Evolutionary conservation across 2,113 vertebrate genomes (phyloP).

Genomic region (Phaethornis superciliosus): DNA sequence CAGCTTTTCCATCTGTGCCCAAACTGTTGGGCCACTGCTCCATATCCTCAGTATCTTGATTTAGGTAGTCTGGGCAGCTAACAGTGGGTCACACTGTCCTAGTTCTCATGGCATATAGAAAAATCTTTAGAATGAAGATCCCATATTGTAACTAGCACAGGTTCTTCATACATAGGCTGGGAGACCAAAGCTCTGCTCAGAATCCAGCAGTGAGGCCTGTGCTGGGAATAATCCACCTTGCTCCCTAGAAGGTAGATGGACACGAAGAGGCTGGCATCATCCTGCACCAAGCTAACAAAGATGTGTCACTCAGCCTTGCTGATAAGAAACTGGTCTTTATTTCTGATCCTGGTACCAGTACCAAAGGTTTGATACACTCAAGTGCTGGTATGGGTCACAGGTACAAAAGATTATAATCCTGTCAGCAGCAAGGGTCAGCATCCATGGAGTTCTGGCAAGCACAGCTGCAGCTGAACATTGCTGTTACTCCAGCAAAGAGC

Average conservation of each 20-base stretch:
- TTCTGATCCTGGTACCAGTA: not conserved
- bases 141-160: not conserved
- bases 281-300: not conserved
- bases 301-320: not conserved
- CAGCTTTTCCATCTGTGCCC: not conserved
- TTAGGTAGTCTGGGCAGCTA: not conserved
- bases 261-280: not conserved
- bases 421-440: not conserved
- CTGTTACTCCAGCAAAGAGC: not conserved
- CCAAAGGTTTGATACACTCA: not conserved
- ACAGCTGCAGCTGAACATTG: not conserved
- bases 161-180: fast-evolving
- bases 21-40: not conserved
- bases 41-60: not conserved
- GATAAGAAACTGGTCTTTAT: not conserved
- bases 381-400: not conserved
- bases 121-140: not conserved
- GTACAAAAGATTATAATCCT: not conserved
- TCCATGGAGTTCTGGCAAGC: not conserved
- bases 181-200: not conserved
- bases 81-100: not conserved
- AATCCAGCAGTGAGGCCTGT: not conserved
- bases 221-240: not conserved
- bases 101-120: not conserved
- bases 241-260: fast-evolving